Evolutionary conservation across 2,797 vertebrate species (phyloP).

Genomic region (Melanotaenia pygmaea): DNA sequence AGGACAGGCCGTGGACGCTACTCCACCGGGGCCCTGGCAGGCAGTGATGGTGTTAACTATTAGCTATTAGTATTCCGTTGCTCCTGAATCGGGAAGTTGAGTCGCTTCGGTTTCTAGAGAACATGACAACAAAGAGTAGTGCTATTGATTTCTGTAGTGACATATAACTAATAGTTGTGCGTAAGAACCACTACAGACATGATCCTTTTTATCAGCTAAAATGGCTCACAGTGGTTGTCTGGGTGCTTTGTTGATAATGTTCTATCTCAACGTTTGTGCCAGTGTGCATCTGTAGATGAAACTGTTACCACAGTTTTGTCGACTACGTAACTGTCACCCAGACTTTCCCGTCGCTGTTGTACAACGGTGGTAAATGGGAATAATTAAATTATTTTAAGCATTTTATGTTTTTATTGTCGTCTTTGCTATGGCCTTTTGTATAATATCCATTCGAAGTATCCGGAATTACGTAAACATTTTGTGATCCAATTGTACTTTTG

Average conservation of each 20-base stretch:
- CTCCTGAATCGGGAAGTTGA: constrained; percentile 75
- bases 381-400: neutral
- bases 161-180: constrained; percentile 19
- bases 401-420: neutral
- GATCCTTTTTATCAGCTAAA: constrained; percentile 55
- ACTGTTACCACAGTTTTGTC: neutral
- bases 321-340: neutral
- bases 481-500: neutral
- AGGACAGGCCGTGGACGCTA: constrained; percentile 71
- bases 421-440: neutral
- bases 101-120: constrained; percentile 47
- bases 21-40: constrained; percentile 49
- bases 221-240: constrained; percentile 5
- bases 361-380: neutral
- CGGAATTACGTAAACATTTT: neutral
- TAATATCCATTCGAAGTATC: neutral
- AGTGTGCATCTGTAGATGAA: neutral
- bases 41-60: constrained; percentile 51
- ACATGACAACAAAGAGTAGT: constrained; percentile 60
- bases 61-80: constrained; percentile 45
- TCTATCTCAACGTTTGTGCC: neutral
- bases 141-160: constrained; percentile 46
- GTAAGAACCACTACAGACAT: constrained; percentile 4
- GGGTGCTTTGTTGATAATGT: constrained; percentile 33
- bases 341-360: neutral